Evolutionary conservation across 2,113 vertebrate genomes (phyloP).

Genomic region (Fregata magnificens): DNA sequence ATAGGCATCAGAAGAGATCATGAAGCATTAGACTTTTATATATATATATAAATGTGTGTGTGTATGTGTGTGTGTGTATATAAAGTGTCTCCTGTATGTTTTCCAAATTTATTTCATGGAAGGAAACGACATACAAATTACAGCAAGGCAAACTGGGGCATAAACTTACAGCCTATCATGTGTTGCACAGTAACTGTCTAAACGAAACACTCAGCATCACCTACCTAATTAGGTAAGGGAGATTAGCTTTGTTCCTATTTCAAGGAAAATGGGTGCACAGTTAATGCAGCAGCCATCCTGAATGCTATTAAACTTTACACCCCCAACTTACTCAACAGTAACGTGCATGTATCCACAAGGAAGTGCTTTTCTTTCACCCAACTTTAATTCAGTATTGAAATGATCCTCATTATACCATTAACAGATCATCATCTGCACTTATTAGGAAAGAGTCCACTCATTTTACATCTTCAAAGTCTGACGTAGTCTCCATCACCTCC

Average conservation of each 20-base stretch:
- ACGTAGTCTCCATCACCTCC: neutral
- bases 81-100: neutral
- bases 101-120: neutral
- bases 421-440: neutral
- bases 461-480: neutral
- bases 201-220: neutral
- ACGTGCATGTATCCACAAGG: neutral
- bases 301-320: neutral
- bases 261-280: neutral
- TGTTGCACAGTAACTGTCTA: neutral
- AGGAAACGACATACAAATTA: neutral
- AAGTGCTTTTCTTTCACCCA: neutral
- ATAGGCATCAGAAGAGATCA: rapidly evolving
- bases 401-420: neutral
- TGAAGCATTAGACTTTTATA: neutral
- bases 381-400: neutral
- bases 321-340: neutral
- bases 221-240: neutral
- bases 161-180: neutral
- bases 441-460: neutral
- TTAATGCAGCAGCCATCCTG: neutral
- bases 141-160: neutral
- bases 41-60: no score
- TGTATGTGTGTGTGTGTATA: no score
- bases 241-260: neutral